Evolutionary conservation across 2,888 invertebrate species (phyloP).

Genomic region (Elegia similella): DNA sequence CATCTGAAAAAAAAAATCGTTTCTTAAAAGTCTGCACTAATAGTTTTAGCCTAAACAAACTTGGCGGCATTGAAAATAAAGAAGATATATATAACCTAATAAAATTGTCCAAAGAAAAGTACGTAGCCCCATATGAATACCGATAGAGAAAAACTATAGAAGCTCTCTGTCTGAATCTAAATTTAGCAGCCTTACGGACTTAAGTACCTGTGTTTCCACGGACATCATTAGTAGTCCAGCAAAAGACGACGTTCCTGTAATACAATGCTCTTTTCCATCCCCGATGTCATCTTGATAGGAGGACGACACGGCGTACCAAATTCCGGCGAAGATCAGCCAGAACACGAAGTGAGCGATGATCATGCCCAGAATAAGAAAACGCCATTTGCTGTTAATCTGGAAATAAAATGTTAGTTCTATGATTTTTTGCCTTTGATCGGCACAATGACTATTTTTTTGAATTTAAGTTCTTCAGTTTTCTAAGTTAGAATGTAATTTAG

Average conservation of each 20-base stretch:
- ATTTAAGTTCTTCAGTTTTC: too few species aligned
- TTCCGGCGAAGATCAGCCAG: constrained; percentile 89
- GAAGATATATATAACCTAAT: too few species aligned
- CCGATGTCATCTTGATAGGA: constrained; percentile 90
- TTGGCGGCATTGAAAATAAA: too few species aligned
- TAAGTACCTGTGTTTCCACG: constrained; percentile 89
- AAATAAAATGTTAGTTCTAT: constrained; percentile 12
- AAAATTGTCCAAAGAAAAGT: too few species aligned
- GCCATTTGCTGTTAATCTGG: constrained; percentile 87
- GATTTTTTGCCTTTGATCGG: too few species aligned
- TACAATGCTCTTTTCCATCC: constrained; percentile 82
- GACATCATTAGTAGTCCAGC: constrained; percentile 89
- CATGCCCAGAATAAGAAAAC: constrained; percentile 84
- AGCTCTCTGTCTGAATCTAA: too few species aligned
- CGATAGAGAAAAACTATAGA: too few species aligned
- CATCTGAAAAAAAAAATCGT: constrained; percentile 55
- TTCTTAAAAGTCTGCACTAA: too few species aligned
- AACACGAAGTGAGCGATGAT: constrained; percentile 84
- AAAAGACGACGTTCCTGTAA: constrained; percentile 82
- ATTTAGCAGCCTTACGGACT: neutral
- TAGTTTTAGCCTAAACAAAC: too few species aligned
- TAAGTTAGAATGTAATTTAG: too few species aligned
- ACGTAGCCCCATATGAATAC: too few species aligned
- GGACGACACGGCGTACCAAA: constrained; percentile 87
- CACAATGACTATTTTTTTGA: too few species aligned